Base-by-base conservation (phyloP, 2,888 invertebrate genomes). In the Rotaria sp. region DNA sequence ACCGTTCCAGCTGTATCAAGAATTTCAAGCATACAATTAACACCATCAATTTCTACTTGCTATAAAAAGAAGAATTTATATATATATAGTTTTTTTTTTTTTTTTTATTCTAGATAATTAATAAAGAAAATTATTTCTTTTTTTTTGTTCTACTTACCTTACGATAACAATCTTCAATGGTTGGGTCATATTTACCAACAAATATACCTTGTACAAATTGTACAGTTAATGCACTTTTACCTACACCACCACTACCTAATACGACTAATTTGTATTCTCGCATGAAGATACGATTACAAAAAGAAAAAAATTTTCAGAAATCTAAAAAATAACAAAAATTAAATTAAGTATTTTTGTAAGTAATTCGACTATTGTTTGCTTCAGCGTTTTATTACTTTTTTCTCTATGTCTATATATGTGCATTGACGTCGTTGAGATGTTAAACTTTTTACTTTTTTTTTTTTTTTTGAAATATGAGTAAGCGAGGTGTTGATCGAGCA, bases 11-110 rank as follows among this genome's bases (percentile, higher is more conserved):
- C 99, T 88, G 99, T 99, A 93, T 99, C 99, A 91, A 99, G 93
- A 90, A 99, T 99, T 93, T 99, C 99, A 90, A 99, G 93, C 97
- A 99, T 99, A 92, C 99, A 99, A 92, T 98, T 99, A 92, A 97
- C 96, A 85, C 97, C 97, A 92, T 99, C 99, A 88, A 99, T 97
- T 93, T 99, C 98, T 89, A 99, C 97, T 93, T 99, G 97, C 94
- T 92, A 89, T 67, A 90, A 90, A 84, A 88, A 87, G 87, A 80
- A 52, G 55, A n/a, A 52, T n/a, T 30, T 5, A 45, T 4, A 15
- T 26, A 35, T 15, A 45, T 57, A 11, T 26, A 57, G 4, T 13
- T 26, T 8, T n/a, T 5, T 50, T 48, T 84, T 45, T 84, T 52
- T 50, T 4, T 24, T 24, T 24, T n/a, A 18, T 55, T 67, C 35